Evolutionary conservation across 2,113 vertebrate genomes (phyloP).

Genomic region (Athene noctua): DNA sequence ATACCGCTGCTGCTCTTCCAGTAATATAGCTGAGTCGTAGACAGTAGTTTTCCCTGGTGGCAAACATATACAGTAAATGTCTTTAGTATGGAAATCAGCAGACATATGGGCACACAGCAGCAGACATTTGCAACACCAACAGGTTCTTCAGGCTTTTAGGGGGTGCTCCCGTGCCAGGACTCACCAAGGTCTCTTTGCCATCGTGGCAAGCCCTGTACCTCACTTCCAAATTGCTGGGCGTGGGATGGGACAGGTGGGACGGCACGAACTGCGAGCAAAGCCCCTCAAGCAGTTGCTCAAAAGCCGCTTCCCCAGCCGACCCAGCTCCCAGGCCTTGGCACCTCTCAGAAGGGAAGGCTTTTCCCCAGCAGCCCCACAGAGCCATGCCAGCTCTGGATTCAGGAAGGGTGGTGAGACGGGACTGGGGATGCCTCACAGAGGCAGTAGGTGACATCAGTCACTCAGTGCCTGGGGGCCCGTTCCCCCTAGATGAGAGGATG

Average conservation of each 20-base stretch:
- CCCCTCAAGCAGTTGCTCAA: background rate
- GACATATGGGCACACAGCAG: background rate
- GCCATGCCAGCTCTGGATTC: background rate
- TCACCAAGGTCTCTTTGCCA: rapidly evolving
- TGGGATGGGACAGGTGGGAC: too few species aligned
- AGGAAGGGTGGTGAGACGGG: background rate
- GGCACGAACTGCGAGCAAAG: background rate
- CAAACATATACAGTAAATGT: constrained; percentile 50
- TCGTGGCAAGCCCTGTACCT: rapidly evolving
- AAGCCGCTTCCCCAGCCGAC: background rate
- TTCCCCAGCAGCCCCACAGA: background rate
- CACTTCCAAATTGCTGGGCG: background rate
- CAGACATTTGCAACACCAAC: background rate
- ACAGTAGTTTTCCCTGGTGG: constrained; percentile 56
- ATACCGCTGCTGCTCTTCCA: constrained; percentile 43
- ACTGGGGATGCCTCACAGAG: background rate
- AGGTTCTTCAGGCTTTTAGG: constrained; percentile 10
- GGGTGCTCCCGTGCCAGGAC: background rate
- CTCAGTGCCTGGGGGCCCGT: background rate
- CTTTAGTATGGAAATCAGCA: constrained; percentile 54
- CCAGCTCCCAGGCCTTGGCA: background rate
- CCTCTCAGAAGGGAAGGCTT: background rate
- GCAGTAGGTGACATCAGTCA: background rate
- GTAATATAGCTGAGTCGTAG: constrained; percentile 50
- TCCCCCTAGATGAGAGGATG: background rate